Base-by-base conservation (phyloP, 1,140 invertebrate species). In the Diabrotica virgifera region DNA sequence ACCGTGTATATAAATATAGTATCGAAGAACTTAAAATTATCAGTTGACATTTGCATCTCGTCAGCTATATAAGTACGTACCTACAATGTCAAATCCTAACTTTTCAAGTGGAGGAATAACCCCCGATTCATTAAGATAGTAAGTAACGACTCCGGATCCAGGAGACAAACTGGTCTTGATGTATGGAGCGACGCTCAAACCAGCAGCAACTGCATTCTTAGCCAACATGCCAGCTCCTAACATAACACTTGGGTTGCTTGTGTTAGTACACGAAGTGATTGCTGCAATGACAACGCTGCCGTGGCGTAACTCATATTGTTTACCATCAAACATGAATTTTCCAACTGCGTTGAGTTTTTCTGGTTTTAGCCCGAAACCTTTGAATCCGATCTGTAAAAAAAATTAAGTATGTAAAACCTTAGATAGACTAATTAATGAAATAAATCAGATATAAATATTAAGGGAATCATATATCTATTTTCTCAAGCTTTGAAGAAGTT, bases 251-350 rank as follows among this genome's bases (percentile, higher is more conserved):
- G 97, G 97, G 80, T 99, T 99, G 66, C 92, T 95, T 3, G 97
- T 99, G 78, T 99, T 99, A 11, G 97, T 99, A 81, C 97, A 99
- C 52, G 92, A 95, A 0, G 97, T 99, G 68, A 99, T 98, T 14
- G 97, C 96, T 0, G 96, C 95, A 71, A 99, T 98, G 12, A 99
- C 91, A 8, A 99, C 95, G 0, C 93, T 95, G 6, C 96, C 96
- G 80, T 99, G 96, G 2, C 78, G 85, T 14, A 99, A 82, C n/a
- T 80, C 85, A 76, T 96, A 97, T 70, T 94, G 88, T 66, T 89
- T 83, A 3, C 89, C 91, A 69, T 94, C 89, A 80, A 84, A 95
- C 13, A 88, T 84, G 76, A 99, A 93, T 67, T 87, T 87, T 0
- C 88, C 89, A 8, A 81, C 83, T 0, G 85, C 80, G 0, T 80